Base-by-base conservation (phyloP, 2,888 invertebrate genomes). In the Torymus aiolomorphi region DNA sequence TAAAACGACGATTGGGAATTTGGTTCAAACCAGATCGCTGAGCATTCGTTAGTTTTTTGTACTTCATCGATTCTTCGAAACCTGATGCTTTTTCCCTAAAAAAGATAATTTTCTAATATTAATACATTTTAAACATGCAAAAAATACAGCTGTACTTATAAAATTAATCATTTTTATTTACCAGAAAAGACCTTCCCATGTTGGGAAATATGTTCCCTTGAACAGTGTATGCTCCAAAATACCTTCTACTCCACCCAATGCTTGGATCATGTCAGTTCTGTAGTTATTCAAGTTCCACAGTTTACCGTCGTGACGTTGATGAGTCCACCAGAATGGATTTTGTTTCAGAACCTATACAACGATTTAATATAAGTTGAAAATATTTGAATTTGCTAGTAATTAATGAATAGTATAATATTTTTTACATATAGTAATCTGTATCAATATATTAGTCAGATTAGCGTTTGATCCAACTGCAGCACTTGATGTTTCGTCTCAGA, bases 281-380 rank as follows among this genome's bases (percentile, higher is more conserved):
- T 99, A 99, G 92, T 99, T 99, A 92, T 99, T 99, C 86, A 99
- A 91, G 91, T 99, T 99, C 99, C 99, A 99, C 83, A 99, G 92
- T 92, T 99, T 99, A 76, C 99, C 99, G 90, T 99, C 99, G 92
- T 99, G 99, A 0, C 99, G 94, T 91, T 99, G 99, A 92, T 99
- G 99, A 0, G 99, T 99, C 99, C 99, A 99, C 99, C 99, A 99
- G 94, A 99, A 99, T 0, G 99, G 99, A 93, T 99, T 99, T 91
- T 99, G 99, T 90, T 99, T 99, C 82, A 99, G 91, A 0, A 99
- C 98, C 94, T 96, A 91, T 78, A 42, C 54, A 65, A 73, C 82
- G 85, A 73, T 12, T 5, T 16, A 61, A 62, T 42, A 10, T 56
- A 2, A 51, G 31, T 14, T 18, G 5, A 59, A 52, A 67, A 18